Evolutionary conservation across 1,140 invertebrate genomes (phyloP).

Genomic region (Drosophila sp.): DNA sequence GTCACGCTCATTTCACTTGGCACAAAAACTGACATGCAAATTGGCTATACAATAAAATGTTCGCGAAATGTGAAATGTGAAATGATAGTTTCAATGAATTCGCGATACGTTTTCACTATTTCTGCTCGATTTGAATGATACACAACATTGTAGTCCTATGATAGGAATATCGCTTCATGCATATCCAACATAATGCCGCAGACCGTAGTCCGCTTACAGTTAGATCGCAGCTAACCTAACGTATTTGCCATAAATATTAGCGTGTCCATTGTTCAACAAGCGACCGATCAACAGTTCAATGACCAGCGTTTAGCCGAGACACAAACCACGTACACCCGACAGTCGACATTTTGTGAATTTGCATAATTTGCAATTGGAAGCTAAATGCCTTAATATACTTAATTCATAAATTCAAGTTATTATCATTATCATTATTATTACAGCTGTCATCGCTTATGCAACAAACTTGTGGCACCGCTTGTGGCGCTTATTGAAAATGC

Average conservation of each 20-base stretch:
- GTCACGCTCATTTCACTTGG: constrained; percentile 57
- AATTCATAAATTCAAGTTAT: constrained; percentile 48
- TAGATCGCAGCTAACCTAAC: not conserved
- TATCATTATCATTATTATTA: constrained; percentile 54
- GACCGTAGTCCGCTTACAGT: not conserved
- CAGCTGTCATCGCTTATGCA: constrained; percentile 58
- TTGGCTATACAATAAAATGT: not conserved
- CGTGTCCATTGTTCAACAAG: constrained; percentile 51
- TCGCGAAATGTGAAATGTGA: not conserved
- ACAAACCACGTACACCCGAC: constrained; percentile 16
- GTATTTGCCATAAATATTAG: constrained; percentile 54
- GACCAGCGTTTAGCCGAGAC: constrained; percentile 54
- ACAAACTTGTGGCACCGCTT: constrained; percentile 38
- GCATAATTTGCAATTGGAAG: constrained; percentile 71
- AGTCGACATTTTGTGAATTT: constrained; percentile 55
- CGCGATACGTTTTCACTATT: not conserved
- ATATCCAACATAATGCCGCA: constrained; percentile 19
- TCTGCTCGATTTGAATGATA: not conserved
- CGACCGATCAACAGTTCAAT: constrained; percentile 49
- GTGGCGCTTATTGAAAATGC: constrained; percentile 64
- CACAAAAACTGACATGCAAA: constrained; percentile 34
- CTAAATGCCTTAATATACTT: constrained; percentile 56
- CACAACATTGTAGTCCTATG: not conserved
- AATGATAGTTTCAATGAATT: constrained; percentile 6
- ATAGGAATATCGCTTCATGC: constrained; percentile 14